Base-by-base conservation (phyloP, 2,888 invertebrate genomes). In the Ectemnius continuus region DNA sequence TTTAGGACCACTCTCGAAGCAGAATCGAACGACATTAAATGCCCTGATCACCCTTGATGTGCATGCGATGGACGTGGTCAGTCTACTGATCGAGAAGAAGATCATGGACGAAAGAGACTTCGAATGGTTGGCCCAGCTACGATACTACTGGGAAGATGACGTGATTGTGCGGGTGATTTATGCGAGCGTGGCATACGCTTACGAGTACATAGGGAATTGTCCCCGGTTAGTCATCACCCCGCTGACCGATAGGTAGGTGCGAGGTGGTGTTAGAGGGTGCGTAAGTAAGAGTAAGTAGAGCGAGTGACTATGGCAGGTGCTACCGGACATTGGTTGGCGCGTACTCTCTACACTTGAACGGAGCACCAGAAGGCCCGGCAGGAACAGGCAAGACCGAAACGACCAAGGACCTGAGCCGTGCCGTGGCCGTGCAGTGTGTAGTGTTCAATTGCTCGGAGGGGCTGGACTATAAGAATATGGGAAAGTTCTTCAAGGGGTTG, bases 351-450 rank as follows among this genome's bases (percentile, higher is more conserved):
- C 96, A 97, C 90, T 91, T 97, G 81, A 96, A 96, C 86, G 97
- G 96, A n/a, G 95, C 96, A 4, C 95, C 95, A 0, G 96, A 96
- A 91, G 96, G 96, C 0, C 97, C 97, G 0, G 96, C 96, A 0
- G 97, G 97, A 0, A 97, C 97, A 0, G 97, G 97, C 0, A 97
- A 97, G 92, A 97, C 97, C 0, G 97, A 97, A 92, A 97, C 97
- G 18, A 96, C 96, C 0, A 98, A 98, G 92, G 98, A 98, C 92
- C 92, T 98, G 79, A 97, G 97, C 4, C 97, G 97, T 91, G 97
- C 97, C 0, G 88, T 98, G 62, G 98, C 97, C 0, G 97, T 98
- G 1, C 97, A 97, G 87, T 97, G 97, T 88, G 95, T 97, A 0
- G 96, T 97, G 0, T 97, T 97, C 89, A 97, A 96, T 90, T 97